Base-by-base conservation (phyloP, 2,797 vertebrate genomes). In the Argyrosomus regius region DNA sequence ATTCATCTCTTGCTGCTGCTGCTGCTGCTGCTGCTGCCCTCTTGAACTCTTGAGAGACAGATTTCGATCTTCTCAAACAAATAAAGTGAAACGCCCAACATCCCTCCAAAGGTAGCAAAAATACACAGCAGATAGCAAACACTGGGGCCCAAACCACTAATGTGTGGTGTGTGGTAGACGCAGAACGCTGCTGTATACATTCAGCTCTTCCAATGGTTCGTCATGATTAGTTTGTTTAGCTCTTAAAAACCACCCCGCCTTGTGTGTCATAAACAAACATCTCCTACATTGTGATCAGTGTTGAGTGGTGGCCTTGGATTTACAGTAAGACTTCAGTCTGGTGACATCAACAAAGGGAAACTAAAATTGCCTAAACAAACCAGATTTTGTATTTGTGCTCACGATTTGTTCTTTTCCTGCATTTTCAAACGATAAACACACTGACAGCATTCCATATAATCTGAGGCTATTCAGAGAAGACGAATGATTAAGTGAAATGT, bases 201-300 rank as follows among this genome's bases (percentile, higher is more conserved):
- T 82, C 46, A 75, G 72, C 80, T 84, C 80, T 52, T 80, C 77
- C 81, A 46, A 75, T 31, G 84, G 82, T 85, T 92, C 87, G 80
- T 87, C 81, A 72, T 92, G 90, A 93, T 89, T 94, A 85, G 86
- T 90, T 90, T 94, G 93, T 94, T 94, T 91, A 87, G 89, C 83
- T 91, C 80, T 84, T 76, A 53, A 83, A 89, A 90, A 90, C 89
- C 87, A 28, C 88, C 54, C 77, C 14, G 71, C 75, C 81, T 85
- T 85, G 46, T 60, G 71, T 67, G 75, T 72, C 79, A 65, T 92
- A 93, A 93, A 94, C 91, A 92, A 93, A 89, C 84, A 90, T 88
- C 48, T 65, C 58, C 75, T 26, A 24, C 66, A 82, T 62, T 73
- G 77, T 31, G 65, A 67, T 82, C 83, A 79, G 82, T 64, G 82